These are phyloP conservation scores for Genyomyrus donnyi DNA, from an alignment of 2,113 vertebrate genomes.

Conservation along the genomic window DNA sequence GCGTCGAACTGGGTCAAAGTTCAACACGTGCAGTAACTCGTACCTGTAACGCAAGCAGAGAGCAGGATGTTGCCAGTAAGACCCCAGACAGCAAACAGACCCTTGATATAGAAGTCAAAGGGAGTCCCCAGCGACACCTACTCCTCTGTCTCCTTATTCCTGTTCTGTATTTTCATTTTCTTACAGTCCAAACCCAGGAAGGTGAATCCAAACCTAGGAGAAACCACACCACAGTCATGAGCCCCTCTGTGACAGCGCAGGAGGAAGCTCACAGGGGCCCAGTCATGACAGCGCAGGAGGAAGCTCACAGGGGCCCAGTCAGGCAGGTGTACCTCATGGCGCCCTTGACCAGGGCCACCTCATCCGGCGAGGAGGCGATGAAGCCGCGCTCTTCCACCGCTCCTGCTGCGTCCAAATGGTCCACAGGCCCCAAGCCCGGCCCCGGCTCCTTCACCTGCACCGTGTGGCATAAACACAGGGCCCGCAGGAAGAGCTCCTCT, in stretches of 20 bases:
- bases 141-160: conserved; percentile 79
- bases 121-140: conserved; percentile 55
- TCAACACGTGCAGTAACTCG: conserved; percentile 83
- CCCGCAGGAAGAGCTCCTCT: conserved; percentile 88
- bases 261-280: not conserved
- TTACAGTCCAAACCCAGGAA: conserved; percentile 82
- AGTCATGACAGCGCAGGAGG: not conserved
- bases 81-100: not conserved
- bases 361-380: conserved; percentile 89
- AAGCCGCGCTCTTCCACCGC: conserved; percentile 55
- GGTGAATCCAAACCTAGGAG: conserved; percentile 86
- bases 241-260: not conserved
- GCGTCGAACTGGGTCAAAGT: conserved; percentile 86
- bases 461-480: conserved; percentile 91
- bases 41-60: conserved; percentile 60
- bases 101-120: not conserved
- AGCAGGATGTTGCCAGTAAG: not conserved
- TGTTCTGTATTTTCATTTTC: conserved; percentile 81
- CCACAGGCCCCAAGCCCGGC: conserved; percentile 39
- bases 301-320: not conserved
- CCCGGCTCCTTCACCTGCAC: conserved; percentile 76
- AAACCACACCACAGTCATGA: conserved; percentile 46
- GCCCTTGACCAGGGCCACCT: conserved; percentile 87
- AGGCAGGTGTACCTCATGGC: conserved; percentile 74
- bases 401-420: conserved; percentile 32